These are phyloP conservation scores for Megamerina dolium DNA, from an alignment of 2,888 invertebrate species.

Conservation along the genomic window DNA sequence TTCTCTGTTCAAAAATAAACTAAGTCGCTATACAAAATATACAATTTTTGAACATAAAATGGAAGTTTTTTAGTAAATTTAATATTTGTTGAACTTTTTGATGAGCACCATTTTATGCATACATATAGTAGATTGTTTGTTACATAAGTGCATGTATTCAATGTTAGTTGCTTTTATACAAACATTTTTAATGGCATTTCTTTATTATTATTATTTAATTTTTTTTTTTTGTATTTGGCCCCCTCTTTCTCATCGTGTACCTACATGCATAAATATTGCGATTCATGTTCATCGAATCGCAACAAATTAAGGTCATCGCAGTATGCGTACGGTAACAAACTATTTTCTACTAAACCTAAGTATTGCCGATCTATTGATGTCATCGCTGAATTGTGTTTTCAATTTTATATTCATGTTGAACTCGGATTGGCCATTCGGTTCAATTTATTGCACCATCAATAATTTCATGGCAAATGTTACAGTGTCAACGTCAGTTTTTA, in stretches of 20 bases:
- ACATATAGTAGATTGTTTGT: too few relatives aligned
- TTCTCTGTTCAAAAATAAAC: too few relatives aligned
- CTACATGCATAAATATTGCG: too few relatives aligned
- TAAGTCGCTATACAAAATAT: too few relatives aligned
- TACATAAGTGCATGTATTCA: too few relatives aligned
- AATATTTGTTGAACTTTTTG: too few relatives aligned
- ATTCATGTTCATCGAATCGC: slow-evolving; percentile 16
- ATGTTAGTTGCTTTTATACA: too few relatives aligned
- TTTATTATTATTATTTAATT: too few relatives aligned
- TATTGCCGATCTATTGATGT: slow-evolving; percentile 80
- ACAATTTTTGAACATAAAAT: too few relatives aligned
- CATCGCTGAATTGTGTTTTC: slow-evolving; percentile 81
- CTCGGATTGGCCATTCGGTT: slow-evolving; percentile 84
- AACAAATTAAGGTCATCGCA: slow-evolving; percentile 64
- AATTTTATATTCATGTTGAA: slow-evolving; percentile 85
- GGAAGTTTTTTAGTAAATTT: too few relatives aligned
- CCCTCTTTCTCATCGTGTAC: not conserved
- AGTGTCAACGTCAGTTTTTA: slow-evolving; percentile 89
- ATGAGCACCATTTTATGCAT: too few relatives aligned
- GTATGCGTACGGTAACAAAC: slow-evolving; percentile 86
- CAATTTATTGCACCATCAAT: slow-evolving; percentile 80
- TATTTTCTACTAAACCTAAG: slow-evolving; percentile 87
- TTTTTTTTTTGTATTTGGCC: not conserved
- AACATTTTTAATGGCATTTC: too few relatives aligned
- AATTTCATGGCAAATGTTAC: slow-evolving; percentile 89